phyloP scores from a whole-genome alignment of 2,113 vertebrate species.

The Hemibates koningsi region DNA sequence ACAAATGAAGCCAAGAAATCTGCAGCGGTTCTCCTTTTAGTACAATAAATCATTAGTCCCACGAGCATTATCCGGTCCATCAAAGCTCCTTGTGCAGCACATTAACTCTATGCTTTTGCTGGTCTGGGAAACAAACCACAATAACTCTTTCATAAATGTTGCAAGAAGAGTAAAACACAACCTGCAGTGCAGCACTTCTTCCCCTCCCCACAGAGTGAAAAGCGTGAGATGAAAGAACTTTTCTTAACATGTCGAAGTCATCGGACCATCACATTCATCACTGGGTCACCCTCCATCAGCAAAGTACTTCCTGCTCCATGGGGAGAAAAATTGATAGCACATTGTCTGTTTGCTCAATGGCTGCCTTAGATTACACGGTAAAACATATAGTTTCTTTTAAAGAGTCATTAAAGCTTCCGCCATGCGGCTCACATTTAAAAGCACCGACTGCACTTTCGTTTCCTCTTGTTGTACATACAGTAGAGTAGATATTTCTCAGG shows the following conservation, averaged over 20 bases:
- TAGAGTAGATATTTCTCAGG: fast-evolving
- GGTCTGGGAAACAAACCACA: not conserved
- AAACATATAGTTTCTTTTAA: not conserved
- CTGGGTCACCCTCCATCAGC: constrained; percentile 29
- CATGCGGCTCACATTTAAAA: not conserved
- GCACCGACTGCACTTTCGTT: fast-evolving
- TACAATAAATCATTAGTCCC: not conserved
- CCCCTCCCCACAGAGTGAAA: not conserved
- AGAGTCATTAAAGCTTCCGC: not conserved
- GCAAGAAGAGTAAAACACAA: not conserved
- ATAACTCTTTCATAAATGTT: not conserved
- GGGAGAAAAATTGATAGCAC: constrained; percentile 56
- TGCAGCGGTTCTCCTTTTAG: not conserved
- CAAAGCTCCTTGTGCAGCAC: not conserved
- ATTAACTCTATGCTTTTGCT: not conserved
- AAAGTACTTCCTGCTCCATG: constrained; percentile 40
- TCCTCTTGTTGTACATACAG: fast-evolving
- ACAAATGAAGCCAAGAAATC: not conserved
- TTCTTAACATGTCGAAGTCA: constrained; percentile 48
- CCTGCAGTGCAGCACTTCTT: not conserved
- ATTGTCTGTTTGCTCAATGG: constrained; percentile 15
- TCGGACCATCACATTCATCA: constrained; percentile 70
- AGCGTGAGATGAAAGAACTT: constrained; percentile 42
- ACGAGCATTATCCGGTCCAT: not conserved
- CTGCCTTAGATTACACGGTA: not conserved